These are phyloP conservation scores for Knipowitschia caucasica DNA, from an alignment of 2,797 vertebrate genomes.

Conservation along the genomic window DNA sequence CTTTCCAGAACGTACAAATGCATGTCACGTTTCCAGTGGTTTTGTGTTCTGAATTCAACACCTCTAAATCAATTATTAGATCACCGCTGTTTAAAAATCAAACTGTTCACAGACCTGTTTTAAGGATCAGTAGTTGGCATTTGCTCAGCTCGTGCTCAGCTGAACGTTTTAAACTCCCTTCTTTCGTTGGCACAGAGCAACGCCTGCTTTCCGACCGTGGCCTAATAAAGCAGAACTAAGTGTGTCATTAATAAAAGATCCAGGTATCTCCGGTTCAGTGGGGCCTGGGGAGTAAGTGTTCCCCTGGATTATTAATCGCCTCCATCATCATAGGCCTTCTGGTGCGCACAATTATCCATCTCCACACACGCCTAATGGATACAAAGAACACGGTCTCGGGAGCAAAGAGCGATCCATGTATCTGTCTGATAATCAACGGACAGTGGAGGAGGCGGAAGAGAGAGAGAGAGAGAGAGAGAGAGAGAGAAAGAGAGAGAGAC, in stretches of 20 bases:
- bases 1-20: too few species aligned
- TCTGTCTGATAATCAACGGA: slow-evolving; percentile 44
- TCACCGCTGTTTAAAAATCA: not conserved
- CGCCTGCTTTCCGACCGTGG: slow-evolving; percentile 23
- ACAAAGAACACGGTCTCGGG: slow-evolving; percentile 53
- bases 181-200: slow-evolving; percentile 8
- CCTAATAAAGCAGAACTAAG: slow-evolving; percentile 70
- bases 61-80: too few species aligned
- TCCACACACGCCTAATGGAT: slow-evolving; percentile 63
- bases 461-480: slow-evolving; percentile 16
- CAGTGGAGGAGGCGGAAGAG: slow-evolving; percentile 12
- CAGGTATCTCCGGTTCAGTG: slow-evolving; percentile 51
- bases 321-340: not conserved
- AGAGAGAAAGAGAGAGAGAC: slow-evolving; percentile 18
- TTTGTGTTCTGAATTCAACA: too few species aligned
- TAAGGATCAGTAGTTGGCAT: not conserved
- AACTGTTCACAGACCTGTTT: not conserved
- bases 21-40: too few species aligned
- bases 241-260: slow-evolving; percentile 70
- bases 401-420: slow-evolving; percentile 41
- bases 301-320: slow-evolving; percentile 49
- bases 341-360: slow-evolving; percentile 50
- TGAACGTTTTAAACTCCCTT: not conserved
- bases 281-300: slow-evolving; percentile 36
- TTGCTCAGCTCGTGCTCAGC: not conserved